Evolutionary conservation across 92 coral and sea anemone species (phyloP).

Genomic region (Nematostella vectensis): DNA sequence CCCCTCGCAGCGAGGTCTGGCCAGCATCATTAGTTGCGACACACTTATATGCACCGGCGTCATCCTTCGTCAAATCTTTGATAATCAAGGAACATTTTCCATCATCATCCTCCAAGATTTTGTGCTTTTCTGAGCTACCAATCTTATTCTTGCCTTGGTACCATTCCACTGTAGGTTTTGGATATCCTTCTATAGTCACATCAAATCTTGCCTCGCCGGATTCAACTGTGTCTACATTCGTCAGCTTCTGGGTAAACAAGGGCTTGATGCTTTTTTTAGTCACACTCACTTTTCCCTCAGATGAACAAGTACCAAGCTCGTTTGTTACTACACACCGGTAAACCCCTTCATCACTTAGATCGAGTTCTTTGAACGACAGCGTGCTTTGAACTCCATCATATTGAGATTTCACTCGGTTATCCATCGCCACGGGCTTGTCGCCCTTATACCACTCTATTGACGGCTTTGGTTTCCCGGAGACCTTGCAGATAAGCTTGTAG

Average conservation of each 20-base stretch:
- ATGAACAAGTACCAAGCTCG: constrained; percentile 48
- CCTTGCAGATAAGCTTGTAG: constrained; percentile 49
- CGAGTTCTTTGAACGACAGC: constrained; percentile 46
- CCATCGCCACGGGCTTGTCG: constrained; percentile 48
- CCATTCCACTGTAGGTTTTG: constrained; percentile 89
- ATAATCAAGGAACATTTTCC: constrained; percentile 63
- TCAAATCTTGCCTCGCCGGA: constrained; percentile 83
- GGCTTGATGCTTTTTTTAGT: constrained; percentile 81
- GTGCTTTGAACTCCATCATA: constrained; percentile 57
- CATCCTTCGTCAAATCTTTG: constrained; percentile 50
- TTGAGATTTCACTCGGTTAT: constrained; percentile 46
- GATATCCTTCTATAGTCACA: constrained; percentile 66
- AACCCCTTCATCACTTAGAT: constrained; percentile 73
- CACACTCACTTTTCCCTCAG: constrained; percentile 59
- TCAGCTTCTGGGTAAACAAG: constrained; percentile 52
- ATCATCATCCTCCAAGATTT: constrained; percentile 54
- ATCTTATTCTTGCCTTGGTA: constrained; percentile 61
- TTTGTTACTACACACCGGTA: constrained; percentile 67
- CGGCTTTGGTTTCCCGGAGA: constrained; percentile 50
- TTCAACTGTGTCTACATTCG: constrained; percentile 49
- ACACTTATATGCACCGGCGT: constrained; percentile 74
- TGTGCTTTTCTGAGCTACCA: constrained; percentile 50
- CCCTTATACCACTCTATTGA: constrained; percentile 70
- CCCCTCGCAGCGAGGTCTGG: constrained; percentile 38
- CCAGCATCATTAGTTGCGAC: constrained; percentile 60